Evolutionary conservation across 2,888 invertebrate genomes (phyloP).

Genomic region (Drosophila paracracens): DNA sequence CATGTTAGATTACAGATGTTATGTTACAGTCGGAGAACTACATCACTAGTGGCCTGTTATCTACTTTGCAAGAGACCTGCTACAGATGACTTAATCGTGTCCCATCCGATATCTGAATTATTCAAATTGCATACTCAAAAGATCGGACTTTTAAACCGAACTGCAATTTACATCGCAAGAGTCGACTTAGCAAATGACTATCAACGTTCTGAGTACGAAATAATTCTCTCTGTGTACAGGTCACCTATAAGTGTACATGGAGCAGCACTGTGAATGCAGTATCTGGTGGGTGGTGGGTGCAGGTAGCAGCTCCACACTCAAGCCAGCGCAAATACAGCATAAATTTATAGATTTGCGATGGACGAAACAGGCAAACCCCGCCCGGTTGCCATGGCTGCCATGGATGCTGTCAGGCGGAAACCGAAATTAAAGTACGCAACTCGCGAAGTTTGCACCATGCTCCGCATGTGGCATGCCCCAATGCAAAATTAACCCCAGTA

Average conservation of each 20-base stretch:
- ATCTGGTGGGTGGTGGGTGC: not conserved
- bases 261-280: not conserved
- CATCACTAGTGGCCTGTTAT: no score
- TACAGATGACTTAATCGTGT: not conserved
- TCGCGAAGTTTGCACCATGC: conserved; percentile 39
- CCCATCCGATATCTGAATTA: not conserved
- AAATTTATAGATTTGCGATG: conserved; percentile 70
- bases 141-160: rapidly evolving
- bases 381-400: conserved; percentile 6
- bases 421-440: conserved; percentile 18
- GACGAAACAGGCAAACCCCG: not conserved
- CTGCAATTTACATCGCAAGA: not conserved
- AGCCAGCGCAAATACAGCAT: conserved; percentile 43
- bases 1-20: no score
- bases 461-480: conserved; percentile 16
- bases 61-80: no score
- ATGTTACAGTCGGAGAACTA: no score
- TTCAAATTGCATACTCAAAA: not conserved
- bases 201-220: not conserved
- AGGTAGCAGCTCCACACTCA: not conserved
- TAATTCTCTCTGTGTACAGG: not conserved
- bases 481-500: conserved; percentile 18
- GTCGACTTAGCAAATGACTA: not conserved
- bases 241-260: not conserved
- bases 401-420: conserved; percentile 15